phyloP scores from a whole-genome alignment of 2,888 invertebrate species.

The Noctua janthina region DNA sequence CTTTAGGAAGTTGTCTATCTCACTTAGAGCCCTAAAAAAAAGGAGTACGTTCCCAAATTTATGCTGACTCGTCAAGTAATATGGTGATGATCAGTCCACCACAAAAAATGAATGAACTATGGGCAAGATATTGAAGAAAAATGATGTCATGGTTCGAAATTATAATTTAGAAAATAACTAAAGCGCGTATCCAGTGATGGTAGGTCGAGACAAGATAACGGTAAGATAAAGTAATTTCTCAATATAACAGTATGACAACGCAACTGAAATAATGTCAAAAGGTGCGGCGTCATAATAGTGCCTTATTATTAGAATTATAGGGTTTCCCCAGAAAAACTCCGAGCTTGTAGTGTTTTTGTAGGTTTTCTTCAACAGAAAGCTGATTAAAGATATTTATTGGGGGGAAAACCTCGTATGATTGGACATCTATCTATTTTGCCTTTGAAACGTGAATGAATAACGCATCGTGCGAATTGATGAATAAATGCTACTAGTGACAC shows the following conservation, averaged over 20 bases:
- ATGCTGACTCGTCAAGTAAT: not conserved
- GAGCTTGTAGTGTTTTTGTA: slow-evolving; percentile 48
- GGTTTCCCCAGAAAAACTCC: slow-evolving; percentile 41
- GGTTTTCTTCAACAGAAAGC: slow-evolving; percentile 47
- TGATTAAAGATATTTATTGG: slow-evolving; percentile 30
- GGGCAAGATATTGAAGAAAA: not conserved
- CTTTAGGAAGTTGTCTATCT: not conserved
- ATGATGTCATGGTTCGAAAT: not conserved
- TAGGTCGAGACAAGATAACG: slow-evolving; percentile 26
- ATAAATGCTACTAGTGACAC: slow-evolving; percentile 51
- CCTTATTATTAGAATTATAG: slow-evolving; percentile 41
- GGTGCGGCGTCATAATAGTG: slow-evolving; percentile 24
- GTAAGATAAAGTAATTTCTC: slow-evolving; percentile 26
- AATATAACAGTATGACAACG: slow-evolving; percentile 26
- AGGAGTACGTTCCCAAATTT: not conserved
- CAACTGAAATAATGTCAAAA: slow-evolving; percentile 27
- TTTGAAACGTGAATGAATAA: slow-evolving; percentile 57
- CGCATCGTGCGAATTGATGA: slow-evolving; percentile 48
- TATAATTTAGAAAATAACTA: slow-evolving; percentile 3
- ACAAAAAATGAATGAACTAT: not conserved
- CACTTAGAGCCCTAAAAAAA: not conserved
- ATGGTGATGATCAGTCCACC: not conserved
- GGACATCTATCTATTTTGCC: slow-evolving; percentile 16
- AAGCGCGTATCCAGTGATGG: not conserved
- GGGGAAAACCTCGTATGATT: slow-evolving; percentile 35